Evolutionary conservation across 2,797 vertebrate genomes (phyloP).

Genomic region (Acanthiza pusilla): DNA sequence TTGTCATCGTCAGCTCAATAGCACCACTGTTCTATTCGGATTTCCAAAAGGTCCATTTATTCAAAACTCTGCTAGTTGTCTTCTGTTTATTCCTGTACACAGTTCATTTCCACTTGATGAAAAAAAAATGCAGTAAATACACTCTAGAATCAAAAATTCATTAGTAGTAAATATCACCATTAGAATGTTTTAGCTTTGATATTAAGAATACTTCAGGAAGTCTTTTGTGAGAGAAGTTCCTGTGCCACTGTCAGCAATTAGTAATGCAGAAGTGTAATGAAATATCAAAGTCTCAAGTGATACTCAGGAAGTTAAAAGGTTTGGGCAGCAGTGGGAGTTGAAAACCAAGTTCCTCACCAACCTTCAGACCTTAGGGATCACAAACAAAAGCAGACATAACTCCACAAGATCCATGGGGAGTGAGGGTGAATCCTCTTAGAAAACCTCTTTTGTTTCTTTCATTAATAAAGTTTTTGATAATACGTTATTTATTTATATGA

Average conservation of each 20-base stretch:
- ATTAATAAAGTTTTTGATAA: neutral
- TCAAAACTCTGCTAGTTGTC: neutral
- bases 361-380: neutral
- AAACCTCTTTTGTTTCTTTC: neutral
- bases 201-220: neutral
- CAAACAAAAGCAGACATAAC: neutral
- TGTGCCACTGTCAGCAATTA: neutral
- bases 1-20: neutral
- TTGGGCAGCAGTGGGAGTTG: too few relatives aligned
- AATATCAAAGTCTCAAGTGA: neutral
- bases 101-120: neutral
- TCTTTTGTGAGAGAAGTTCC: neutral
- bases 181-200: neutral
- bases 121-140: neutral
- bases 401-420: accelerated
- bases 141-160: neutral
- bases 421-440: too few relatives aligned
- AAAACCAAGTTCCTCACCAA: neutral
- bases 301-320: neutral
- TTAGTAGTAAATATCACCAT: neutral
- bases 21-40: neutral
- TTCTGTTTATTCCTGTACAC: neutral
- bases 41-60: neutral
- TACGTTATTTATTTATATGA: neutral
- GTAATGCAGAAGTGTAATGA: neutral